Evolutionary conservation across 2,113 vertebrate genomes (phyloP).

Genomic region (Podiceps cristatus): DNA sequence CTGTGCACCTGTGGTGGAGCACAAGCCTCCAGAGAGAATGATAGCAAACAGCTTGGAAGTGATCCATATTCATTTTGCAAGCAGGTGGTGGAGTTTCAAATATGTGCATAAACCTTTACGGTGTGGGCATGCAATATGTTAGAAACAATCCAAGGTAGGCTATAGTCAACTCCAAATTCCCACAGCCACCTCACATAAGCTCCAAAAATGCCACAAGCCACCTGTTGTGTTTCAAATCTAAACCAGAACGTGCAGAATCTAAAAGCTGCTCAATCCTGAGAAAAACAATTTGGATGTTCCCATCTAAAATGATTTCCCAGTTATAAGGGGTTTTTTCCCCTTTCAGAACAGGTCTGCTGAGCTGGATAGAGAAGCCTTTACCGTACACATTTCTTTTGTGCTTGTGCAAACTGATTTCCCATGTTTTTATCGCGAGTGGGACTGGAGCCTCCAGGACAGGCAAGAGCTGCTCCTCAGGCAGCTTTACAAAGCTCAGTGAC

Average conservation of each 20-base stretch:
- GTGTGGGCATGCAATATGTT: background rate
- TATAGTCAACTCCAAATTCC: background rate
- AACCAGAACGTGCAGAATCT: background rate
- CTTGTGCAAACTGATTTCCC: background rate
- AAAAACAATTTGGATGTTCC: background rate
- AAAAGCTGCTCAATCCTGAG: background rate
- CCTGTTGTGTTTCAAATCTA: background rate
- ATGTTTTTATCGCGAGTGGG: background rate
- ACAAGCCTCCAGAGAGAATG: background rate
- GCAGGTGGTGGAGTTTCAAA: background rate
- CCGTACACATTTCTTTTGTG: background rate
- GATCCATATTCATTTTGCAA: background rate
- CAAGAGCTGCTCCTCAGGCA: background rate
- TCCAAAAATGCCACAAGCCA: background rate
- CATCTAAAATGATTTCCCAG: background rate
- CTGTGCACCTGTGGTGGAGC: background rate
- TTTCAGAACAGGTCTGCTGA: background rate
- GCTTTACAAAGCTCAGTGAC: accelerated
- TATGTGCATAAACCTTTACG: accelerated
- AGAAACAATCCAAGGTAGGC: background rate
- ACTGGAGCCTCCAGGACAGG: background rate
- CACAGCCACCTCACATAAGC: background rate
- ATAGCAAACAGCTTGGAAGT: background rate
- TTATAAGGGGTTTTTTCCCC: accelerated
- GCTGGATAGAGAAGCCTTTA: background rate